phyloP scores from a whole-genome alignment of 2,113 vertebrate species.

The Tursiops truncatus region DNA sequence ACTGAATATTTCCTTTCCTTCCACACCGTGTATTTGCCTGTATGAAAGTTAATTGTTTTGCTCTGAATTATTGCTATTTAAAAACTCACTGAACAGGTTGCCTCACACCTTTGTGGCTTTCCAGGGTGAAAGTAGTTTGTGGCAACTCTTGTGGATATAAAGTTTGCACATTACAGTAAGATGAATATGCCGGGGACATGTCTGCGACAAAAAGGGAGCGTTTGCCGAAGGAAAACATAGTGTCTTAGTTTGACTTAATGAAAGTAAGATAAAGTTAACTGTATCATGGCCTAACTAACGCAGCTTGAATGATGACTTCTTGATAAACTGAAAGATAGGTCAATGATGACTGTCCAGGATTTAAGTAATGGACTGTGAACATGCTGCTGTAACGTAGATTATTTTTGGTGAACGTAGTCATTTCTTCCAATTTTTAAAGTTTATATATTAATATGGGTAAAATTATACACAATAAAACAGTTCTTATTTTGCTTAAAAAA shows the following conservation, averaged over 20 bases:
- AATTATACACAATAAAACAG: not conserved
- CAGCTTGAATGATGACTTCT: not conserved
- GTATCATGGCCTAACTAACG: not conserved
- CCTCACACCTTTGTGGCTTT: not conserved
- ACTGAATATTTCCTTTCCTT: not conserved
- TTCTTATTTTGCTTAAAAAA: not conserved
- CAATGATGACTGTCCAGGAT: not conserved
- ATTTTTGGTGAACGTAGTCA: not conserved
- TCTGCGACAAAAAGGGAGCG: not conserved
- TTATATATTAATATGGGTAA: not conserved
- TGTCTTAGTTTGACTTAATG: not conserved
- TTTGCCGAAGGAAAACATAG: not conserved
- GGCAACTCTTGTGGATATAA: not conserved
- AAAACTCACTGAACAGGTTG: not conserved
- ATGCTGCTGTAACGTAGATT: not conserved
- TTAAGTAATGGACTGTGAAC: not conserved
- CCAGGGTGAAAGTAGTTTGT: not conserved
- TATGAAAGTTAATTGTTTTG: constrained; percentile 23
- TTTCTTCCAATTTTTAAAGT: not conserved
- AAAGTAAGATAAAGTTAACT: not conserved
- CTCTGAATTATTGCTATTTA: constrained; percentile 30
- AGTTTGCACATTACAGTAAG: not conserved
- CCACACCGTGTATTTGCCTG: not conserved
- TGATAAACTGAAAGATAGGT: not conserved
- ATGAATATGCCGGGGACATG: not conserved